These are phyloP conservation scores for Muscicapa comitata DNA, from an alignment of 2,797 vertebrate species.

Conservation along the genomic window DNA sequence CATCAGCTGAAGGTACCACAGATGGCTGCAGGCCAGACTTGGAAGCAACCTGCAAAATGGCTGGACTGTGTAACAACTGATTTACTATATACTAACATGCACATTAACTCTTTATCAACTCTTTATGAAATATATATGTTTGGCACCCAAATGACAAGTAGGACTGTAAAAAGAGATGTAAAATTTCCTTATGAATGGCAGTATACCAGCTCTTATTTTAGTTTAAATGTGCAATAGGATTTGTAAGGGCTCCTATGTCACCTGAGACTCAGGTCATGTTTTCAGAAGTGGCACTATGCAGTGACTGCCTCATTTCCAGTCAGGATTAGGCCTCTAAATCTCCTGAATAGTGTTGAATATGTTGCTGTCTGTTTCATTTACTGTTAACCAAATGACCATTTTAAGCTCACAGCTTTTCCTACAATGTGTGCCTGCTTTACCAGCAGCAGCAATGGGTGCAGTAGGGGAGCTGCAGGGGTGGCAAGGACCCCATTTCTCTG, in stretches of 20 bases:
- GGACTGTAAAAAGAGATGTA: neutral
- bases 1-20: neutral
- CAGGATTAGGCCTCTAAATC: neutral
- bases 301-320: neutral
- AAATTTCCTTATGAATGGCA: neutral
- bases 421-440: neutral
- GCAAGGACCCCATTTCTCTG: neutral
- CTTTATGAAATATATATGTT: neutral
- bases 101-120: slow-evolving; percentile 28
- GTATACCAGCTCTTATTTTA: neutral
- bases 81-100: neutral
- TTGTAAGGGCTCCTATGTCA: neutral
- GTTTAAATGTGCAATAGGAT: neutral
- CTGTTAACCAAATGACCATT: neutral
- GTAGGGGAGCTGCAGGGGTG: fast-evolving
- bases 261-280: neutral
- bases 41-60: neutral
- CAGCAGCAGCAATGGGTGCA: fast-evolving
- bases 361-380: neutral
- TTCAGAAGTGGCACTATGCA: neutral
- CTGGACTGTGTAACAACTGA: neutral
- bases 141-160: neutral
- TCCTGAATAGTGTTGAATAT: neutral
- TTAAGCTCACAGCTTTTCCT: neutral
- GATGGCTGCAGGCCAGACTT: slow-evolving; percentile 1